A percentile compares a stretch with the other conserved stretches of the same genome.
These are phyloP conservation scores for Creontiades dilutus DNA, from an alignment of 2,888 invertebrate species.

Conservation along the genomic window DNA sequence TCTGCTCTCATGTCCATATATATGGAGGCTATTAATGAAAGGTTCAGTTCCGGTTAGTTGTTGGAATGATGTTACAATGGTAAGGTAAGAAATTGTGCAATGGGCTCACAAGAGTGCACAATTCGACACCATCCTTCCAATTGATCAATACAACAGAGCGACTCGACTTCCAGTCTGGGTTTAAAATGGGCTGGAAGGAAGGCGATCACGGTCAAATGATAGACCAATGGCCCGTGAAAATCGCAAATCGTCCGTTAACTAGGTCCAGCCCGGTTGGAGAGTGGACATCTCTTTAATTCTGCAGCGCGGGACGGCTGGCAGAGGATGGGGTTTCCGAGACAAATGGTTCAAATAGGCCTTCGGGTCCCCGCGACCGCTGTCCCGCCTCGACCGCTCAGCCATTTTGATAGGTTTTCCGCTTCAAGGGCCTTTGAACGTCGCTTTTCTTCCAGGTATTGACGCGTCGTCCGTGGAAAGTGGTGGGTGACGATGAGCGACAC, in stretches of 20 bases:
- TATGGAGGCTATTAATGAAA: too few relatives aligned
- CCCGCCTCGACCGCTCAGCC: conserved; percentile 30
- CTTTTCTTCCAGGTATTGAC: conserved; percentile 40
- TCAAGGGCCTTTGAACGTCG: background rate
- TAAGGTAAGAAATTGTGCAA: too few relatives aligned
- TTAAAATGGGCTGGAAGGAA: conserved; percentile 62
- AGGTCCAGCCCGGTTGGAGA: background rate
- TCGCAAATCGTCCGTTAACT: conserved; percentile 68
- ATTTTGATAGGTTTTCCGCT: conserved; percentile 42
- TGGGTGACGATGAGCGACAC: conserved; percentile 9
- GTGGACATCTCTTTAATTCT: conserved; percentile 53
- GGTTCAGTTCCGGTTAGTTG: too few relatives aligned
- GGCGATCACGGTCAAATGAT: conserved; percentile 68
- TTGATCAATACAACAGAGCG: too few relatives aligned
- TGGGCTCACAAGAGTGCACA: too few relatives aligned
- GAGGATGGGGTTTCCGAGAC: conserved; percentile 46
- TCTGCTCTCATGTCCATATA: too few relatives aligned
- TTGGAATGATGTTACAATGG: too few relatives aligned
- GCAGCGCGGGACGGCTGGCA: background rate
- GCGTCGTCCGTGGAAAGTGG: background rate
- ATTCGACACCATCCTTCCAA: too few relatives aligned
- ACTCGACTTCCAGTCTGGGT: background rate
- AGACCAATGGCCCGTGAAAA: conserved; percentile 66
- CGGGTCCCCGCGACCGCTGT: conserved; percentile 3
- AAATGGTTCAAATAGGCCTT: conserved; percentile 54